Base-by-base conservation (phyloP, 1,140 invertebrate species). In the Cecropterus lyciades region DNA sequence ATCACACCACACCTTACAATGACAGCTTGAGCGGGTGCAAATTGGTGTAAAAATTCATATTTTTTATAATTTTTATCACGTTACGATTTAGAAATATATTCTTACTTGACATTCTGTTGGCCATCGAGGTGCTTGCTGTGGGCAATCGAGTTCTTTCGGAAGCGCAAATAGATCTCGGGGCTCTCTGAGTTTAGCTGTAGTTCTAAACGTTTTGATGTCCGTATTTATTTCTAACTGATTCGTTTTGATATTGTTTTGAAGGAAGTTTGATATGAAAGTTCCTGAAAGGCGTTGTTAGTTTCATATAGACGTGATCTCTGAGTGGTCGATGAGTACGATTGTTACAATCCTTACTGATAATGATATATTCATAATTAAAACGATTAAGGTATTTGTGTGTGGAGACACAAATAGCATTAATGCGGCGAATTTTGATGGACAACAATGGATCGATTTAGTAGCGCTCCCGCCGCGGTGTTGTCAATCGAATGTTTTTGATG, bases 101-200 rank as follows among this genome's bases (percentile, higher is more conserved):
- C 75, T 82, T 81, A 97, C 96, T 93, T 97, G 96, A 89, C 96
- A 97, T 91, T 98, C 97, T 13, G 96, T 95, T 8, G 97, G 97
- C 97, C 97, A 98, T 87, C 96, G 92, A 42, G 96, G 94, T 73
- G 94, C 93, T 92, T 97, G 96, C 74, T 96, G 95, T 30, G 95
- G 93, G 76, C 95, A 96, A 69, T 94, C 94, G 74, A 94, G 92
- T 79, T 95, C 94, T 85, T 94, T 95, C 48, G 94, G 95, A 65
- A 95, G 84, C 24, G 95, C 93, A 85, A 95, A 96, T 27, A 95
- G 85, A 79, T 96, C 95, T 73, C 94, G 91, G 2, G 95, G 94
- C 77, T 96, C 95, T 79, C 93, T 94, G 57, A 95, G 81, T 80
- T 95, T 94, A 24, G 94, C 94, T 72, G 94, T 93, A 6, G 93